A percentile compares a stretch with the other conserved stretches of the same genome.
Evolutionary conservation across 2,888 invertebrate species (phyloP).

Genomic region (Deroplatys truncata): DNA sequence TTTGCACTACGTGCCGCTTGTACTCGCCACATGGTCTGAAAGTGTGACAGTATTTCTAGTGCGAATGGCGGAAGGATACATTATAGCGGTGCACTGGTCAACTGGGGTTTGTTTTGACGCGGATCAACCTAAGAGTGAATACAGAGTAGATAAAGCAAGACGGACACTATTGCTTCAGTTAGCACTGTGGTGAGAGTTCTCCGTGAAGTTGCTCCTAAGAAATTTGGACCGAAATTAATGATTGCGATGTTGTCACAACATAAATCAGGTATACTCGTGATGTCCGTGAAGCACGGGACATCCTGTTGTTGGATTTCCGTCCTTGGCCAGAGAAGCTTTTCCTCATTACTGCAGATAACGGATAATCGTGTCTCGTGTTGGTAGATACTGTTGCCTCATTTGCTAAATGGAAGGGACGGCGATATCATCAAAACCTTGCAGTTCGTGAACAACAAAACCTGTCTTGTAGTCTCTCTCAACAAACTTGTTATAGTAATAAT

Average conservation of each 20-base stretch:
- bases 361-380: background rate
- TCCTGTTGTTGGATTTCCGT: background rate
- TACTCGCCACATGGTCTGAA: too few species aligned
- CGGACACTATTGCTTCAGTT: too few species aligned
- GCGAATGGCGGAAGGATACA: too few species aligned
- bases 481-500: too few species aligned
- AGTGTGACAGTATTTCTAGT: too few species aligned
- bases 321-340: background rate
- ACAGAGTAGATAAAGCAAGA: too few species aligned
- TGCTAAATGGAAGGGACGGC: background rate
- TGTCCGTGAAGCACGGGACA: background rate
- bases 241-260: background rate
- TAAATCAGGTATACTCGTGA: background rate
- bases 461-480: too few species aligned
- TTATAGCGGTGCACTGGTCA: too few species aligned
- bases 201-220: background rate
- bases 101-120: too few species aligned
- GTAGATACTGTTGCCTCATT: background rate
- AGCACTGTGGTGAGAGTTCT: too few species aligned
- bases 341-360: background rate
- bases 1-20: too few species aligned
- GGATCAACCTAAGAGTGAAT: too few species aligned
- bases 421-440: background rate
- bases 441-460: background rate
- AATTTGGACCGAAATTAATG: background rate